Evolutionary conservation across 1,140 invertebrate genomes (phyloP).

Genomic region (Drosophila azteca): DNA sequence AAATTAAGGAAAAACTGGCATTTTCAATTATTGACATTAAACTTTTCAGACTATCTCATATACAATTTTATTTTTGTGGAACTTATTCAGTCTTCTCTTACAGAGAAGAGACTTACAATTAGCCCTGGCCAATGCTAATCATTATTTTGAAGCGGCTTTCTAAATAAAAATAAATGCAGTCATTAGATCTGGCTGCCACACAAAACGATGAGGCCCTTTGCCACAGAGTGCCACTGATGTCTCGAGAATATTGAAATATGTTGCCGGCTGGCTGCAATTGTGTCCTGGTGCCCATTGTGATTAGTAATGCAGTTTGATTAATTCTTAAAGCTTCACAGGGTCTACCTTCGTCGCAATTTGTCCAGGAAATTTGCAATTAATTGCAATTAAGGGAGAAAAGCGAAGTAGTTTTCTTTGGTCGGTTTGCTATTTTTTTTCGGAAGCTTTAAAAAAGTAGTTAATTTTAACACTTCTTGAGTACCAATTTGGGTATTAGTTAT

Average conservation of each 20-base stretch:
- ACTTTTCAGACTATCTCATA: no score
- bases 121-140: constrained; percentile 16
- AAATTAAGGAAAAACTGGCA: no score
- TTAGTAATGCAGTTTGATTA: constrained; percentile 29
- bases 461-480: no score
- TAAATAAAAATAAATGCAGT: constrained; percentile 31
- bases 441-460: no score
- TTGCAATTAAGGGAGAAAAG: neutral
- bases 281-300: constrained; percentile 23
- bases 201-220: no score
- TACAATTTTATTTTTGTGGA: neutral
- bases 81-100: no score
- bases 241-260: constrained; percentile 40
- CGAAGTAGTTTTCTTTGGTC: no score
- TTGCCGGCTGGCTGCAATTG: neutral
- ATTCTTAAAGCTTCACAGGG: constrained; percentile 6
- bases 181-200: constrained; percentile 8
- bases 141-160: constrained; percentile 42
- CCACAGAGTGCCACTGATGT: neutral
- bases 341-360: constrained; percentile 23
- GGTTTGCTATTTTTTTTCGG: no score
- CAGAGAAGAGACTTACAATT: neutral
- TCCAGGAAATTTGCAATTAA: constrained; percentile 9
- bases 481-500: no score
- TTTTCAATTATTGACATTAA: no score